phyloP scores from a whole-genome alignment of 2,113 vertebrate species.

The Mellivora capensis region DNA sequence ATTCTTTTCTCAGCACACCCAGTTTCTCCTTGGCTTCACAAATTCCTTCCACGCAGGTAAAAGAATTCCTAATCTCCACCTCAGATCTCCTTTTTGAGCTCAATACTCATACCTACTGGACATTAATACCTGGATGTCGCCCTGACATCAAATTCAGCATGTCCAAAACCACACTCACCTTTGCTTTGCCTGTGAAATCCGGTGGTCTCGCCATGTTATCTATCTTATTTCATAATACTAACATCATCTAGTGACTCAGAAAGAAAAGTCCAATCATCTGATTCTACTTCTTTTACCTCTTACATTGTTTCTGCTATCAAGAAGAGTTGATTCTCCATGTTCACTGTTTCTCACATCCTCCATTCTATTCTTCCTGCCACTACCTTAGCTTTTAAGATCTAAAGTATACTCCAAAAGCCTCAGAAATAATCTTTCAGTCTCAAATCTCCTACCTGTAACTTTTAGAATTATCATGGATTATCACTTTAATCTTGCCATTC shows the following conservation, averaged over 20 bases:
- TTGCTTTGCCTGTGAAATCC: background rate
- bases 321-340: background rate
- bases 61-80: background rate
- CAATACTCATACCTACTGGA: background rate
- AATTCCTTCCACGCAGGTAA: background rate
- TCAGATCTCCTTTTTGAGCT: background rate
- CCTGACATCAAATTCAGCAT: background rate
- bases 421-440: background rate
- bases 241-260: background rate
- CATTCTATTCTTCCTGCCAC: background rate
- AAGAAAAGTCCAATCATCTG: background rate
- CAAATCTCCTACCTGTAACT: background rate
- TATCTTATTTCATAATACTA: background rate
- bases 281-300: background rate
- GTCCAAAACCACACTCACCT: background rate
- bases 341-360: background rate
- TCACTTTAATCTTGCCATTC: background rate
- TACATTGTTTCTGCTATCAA: background rate
- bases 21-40: background rate
- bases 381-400: background rate
- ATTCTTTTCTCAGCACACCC: background rate
- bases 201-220: background rate
- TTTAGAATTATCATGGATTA: background rate
- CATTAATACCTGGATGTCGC: background rate
- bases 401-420: background rate